Evolutionary conservation across 2,797 vertebrate genomes (phyloP).

Genomic region (Tokudaia muenninki): DNA sequence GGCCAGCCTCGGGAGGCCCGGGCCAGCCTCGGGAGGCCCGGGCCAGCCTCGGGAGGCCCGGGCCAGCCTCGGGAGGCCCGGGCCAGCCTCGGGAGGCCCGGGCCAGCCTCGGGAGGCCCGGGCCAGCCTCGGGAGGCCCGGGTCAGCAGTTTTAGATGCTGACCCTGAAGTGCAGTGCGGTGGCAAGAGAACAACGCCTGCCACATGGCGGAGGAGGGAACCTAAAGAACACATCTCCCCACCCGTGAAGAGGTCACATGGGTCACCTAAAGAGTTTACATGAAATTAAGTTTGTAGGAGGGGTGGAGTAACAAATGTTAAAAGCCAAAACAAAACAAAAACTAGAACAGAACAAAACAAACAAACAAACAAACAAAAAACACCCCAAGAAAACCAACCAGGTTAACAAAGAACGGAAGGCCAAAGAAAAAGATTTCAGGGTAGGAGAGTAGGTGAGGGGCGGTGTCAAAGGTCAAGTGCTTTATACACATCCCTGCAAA

Average conservation of each 20-base stretch:
- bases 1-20: slow-evolving; percentile 62
- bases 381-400: slow-evolving; percentile 46
- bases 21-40: slow-evolving; percentile 70
- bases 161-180: slow-evolving; percentile 86
- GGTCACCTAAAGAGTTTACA: slow-evolving; percentile 75
- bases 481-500: slow-evolving; percentile 69
- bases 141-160: slow-evolving; percentile 77
- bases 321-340: slow-evolving; percentile 57
- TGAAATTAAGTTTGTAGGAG: slow-evolving; percentile 79
- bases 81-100: slow-evolving; percentile 68
- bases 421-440: slow-evolving; percentile 53
- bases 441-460: slow-evolving; percentile 3
- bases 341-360: slow-evolving; percentile 18
- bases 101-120: slow-evolving; percentile 50
- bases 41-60: slow-evolving; percentile 74
- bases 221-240: slow-evolving; percentile 76
- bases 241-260: slow-evolving; percentile 78
- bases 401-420: slow-evolving; percentile 47
- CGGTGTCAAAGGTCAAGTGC: slow-evolving; percentile 76
- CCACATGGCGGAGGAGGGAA: slow-evolving; percentile 73
- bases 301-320: slow-evolving; percentile 79
- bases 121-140: slow-evolving; percentile 68
- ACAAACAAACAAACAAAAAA: not conserved
- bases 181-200: slow-evolving; percentile 77
- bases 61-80: slow-evolving; percentile 54